Conservation (phyloP, 2,888 invertebrate species). For the Heliconius hortense region DNA sequence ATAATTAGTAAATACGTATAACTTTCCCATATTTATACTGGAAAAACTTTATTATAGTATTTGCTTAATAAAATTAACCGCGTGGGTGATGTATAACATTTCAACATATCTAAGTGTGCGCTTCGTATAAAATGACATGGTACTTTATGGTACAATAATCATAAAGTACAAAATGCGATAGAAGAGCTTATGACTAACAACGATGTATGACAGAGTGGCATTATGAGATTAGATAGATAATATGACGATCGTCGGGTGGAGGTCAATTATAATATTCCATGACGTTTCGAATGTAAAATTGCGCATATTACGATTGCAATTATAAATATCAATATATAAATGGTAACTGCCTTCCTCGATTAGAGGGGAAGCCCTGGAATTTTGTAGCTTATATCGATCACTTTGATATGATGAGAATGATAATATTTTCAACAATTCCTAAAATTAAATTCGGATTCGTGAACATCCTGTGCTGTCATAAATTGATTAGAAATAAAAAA, state of each 20-base stretch:
- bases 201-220: constrained; percentile 19
- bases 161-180: constrained; percentile 5
- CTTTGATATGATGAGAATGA: neutral
- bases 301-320: neutral
- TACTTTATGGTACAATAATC: constrained; percentile 4
- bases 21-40: neutral
- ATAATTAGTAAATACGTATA: neutral
- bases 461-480: neutral
- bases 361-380: neutral
- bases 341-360: too few relatives aligned
- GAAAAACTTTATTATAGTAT: constrained; percentile 1
- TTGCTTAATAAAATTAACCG: neutral
- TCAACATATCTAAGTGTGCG: neutral
- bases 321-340: neutral
- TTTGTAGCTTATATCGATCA: neutral
- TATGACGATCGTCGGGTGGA: constrained; percentile 21
- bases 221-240: constrained; percentile 33
- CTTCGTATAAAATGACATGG: neutral
- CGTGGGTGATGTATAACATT: neutral
- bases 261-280: constrained; percentile 35
- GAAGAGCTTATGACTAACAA: neutral
- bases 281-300: constrained; percentile 12
- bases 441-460: neutral
- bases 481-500: neutral
- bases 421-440: neutral